Evolutionary conservation across 30 jellyfish, hydroid and myxozoan genomes (phyloP).

Genomic region (Turritopsis rubra): DNA sequence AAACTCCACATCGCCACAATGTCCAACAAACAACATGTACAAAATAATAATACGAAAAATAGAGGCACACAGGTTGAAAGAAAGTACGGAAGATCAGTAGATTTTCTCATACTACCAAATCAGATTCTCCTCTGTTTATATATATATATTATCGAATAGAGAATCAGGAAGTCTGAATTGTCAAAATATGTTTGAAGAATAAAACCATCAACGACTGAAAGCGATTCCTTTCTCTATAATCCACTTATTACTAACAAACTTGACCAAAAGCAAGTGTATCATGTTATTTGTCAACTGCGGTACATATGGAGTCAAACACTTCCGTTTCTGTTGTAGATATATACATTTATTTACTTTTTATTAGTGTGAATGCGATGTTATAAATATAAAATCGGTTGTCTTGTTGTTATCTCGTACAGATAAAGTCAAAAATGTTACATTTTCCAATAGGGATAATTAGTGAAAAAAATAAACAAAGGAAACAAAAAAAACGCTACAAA

Average conservation of each 20-base stretch:
- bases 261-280: not conserved
- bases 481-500: not conserved
- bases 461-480: not conserved
- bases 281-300: not conserved
- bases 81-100: not conserved
- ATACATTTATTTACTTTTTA: conserved; percentile 9
- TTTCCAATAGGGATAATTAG: not conserved
- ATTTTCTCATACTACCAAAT: not conserved
- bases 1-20: not conserved
- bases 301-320: conserved; percentile 5
- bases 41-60: not conserved
- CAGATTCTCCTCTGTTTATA: not conserved
- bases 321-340: not conserved
- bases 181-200: not conserved
- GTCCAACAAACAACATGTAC: conserved; percentile 5
- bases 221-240: too few species aligned
- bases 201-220: too few species aligned
- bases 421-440: not conserved
- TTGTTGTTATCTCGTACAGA: not conserved
- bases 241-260: too few species aligned
- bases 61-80: not conserved
- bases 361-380: conserved; percentile 1
- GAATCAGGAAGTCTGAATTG: not conserved
- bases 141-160: not conserved
- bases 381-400: not conserved